Conservation (phyloP, 2,888 invertebrate genomes). For the Pyrrhosoma nymphula region DNA sequence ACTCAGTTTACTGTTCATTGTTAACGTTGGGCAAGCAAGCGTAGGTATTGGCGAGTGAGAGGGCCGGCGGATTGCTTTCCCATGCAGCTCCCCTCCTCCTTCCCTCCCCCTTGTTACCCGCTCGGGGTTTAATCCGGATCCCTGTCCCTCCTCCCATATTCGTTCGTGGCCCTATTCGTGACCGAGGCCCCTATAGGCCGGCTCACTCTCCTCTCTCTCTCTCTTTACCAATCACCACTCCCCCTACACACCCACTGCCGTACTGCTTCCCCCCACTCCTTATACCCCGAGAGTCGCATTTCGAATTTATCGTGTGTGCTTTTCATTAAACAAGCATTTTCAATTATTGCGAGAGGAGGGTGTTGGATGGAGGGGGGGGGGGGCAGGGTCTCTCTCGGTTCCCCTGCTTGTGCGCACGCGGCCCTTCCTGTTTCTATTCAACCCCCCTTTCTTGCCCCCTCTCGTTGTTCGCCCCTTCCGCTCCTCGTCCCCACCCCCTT, state of each 20-base stretch:
- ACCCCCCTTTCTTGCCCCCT: background rate
- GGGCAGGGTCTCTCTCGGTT: background rate
- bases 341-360: background rate
- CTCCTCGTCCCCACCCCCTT: background rate
- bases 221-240: background rate
- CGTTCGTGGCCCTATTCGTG: background rate
- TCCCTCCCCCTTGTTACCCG: background rate
- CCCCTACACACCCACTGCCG: background rate
- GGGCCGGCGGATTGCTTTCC: background rate
- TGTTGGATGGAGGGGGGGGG: background rate
- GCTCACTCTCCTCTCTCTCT: no score
- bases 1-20: background rate
- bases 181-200: background rate
- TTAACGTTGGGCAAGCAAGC: constrained; percentile 1
- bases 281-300: background rate
- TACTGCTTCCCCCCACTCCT: no score
- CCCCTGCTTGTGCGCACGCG: background rate
- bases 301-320: constrained; percentile 12
- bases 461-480: background rate
- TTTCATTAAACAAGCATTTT: constrained; percentile 22
- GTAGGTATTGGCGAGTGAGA: background rate
- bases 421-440: background rate
- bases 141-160: no score
- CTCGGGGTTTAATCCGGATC: background rate
- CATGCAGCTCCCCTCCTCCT: background rate